Evolutionary conservation across 2,113 vertebrate species (phyloP).

Genomic region (Saimiri boliviensis): DNA sequence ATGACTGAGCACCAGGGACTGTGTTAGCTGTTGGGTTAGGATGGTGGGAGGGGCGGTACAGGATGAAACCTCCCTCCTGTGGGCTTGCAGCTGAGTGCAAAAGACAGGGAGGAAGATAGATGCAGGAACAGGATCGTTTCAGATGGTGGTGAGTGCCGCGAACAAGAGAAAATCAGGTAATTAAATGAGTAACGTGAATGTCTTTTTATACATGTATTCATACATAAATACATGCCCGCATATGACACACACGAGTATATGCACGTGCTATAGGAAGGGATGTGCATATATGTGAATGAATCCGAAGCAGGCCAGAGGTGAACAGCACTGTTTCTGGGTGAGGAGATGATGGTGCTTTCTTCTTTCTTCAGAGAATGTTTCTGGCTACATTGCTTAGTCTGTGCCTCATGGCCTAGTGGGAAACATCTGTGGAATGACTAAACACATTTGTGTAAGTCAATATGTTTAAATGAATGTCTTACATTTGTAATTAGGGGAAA

Average conservation of each 20-base stretch:
- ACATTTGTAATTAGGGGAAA: background rate
- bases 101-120: background rate
- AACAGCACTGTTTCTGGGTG: fast-evolving
- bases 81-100: background rate
- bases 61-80: fast-evolving
- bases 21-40: fast-evolving
- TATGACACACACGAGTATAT: background rate
- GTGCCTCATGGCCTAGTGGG: fast-evolving
- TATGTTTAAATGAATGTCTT: background rate
- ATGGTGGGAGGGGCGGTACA: background rate
- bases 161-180: fast-evolving
- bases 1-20: background rate
- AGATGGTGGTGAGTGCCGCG: fast-evolving
- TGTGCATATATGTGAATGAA: fast-evolving
- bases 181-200: background rate
- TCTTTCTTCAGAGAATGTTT: fast-evolving
- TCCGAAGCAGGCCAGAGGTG: too few species aligned
- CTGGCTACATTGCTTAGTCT: fast-evolving
- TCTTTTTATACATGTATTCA: fast-evolving
- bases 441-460: too few species aligned
- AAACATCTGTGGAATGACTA: background rate
- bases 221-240: background rate
- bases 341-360: fast-evolving
- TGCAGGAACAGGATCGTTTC: fast-evolving
- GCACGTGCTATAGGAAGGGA: background rate